These are phyloP conservation scores for Malthinus seriepunctatus DNA, from an alignment of 2,888 invertebrate genomes.

Conservation along the genomic window DNA sequence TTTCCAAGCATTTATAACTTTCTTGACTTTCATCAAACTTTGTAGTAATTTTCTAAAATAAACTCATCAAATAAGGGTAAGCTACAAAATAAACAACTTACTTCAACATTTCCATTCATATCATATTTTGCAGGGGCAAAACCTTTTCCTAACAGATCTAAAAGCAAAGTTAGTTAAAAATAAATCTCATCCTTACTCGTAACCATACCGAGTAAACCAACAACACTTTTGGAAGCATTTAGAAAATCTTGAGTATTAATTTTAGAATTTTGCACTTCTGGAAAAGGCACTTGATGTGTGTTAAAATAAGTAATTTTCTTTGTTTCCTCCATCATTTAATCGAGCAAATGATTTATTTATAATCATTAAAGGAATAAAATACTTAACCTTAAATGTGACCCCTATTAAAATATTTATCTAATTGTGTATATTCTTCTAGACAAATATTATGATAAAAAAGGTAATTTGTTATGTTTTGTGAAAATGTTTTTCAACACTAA, in stretches of 20 bases:
- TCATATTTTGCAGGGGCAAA: constrained; percentile 72
- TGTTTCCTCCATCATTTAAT: background rate
- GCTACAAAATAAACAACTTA: constrained; percentile 49
- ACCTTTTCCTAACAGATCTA: constrained; percentile 70
- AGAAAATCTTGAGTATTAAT: constrained; percentile 58
- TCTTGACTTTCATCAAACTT: constrained; percentile 57
- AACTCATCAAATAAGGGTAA: background rate
- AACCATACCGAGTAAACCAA: constrained; percentile 62
- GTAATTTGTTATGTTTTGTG: too few relatives aligned
- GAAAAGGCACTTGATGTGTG: constrained; percentile 53
- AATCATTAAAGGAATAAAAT: background rate
- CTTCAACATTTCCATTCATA: constrained; percentile 73
- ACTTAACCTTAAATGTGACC: background rate
- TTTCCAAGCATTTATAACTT: constrained; percentile 63
- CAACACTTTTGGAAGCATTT: constrained; percentile 63
- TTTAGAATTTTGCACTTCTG: constrained; percentile 34
- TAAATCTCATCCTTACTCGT: background rate
- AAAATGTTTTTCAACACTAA: too few relatives aligned
- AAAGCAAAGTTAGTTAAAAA: constrained; percentile 39
- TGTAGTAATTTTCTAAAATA: constrained; percentile 62
- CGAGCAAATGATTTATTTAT: background rate
- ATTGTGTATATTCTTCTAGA: too few relatives aligned
- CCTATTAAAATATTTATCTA: too few relatives aligned
- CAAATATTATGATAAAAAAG: too few relatives aligned
- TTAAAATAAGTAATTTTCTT: constrained; percentile 20